phyloP scores from a whole-genome alignment of 2,888 invertebrate genomes.

The Helleia helle region DNA sequence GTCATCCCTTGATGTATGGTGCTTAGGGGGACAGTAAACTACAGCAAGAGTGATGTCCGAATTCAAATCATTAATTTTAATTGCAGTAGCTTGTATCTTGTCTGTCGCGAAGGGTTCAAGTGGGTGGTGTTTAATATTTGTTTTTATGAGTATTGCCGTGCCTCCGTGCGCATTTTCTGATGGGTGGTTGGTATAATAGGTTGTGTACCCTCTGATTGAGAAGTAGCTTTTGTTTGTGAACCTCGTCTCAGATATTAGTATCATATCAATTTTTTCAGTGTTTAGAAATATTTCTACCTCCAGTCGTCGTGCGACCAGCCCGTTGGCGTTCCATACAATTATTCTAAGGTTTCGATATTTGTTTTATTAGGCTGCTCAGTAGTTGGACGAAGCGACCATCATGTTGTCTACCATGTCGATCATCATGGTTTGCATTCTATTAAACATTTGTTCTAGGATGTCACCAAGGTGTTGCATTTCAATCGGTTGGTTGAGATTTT shows the following conservation, averaged over 20 bases:
- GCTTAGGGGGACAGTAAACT: neutral
- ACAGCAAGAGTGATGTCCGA: neutral
- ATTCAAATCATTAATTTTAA: neutral
- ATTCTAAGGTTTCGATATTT: neutral
- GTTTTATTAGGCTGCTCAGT: neutral
- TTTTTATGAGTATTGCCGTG: neutral
- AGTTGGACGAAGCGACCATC: neutral
- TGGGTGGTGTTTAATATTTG: neutral
- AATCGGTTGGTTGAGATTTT: too few species aligned
- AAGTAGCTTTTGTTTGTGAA: neutral
- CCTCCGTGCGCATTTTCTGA: neutral
- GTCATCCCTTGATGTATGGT: neutral
- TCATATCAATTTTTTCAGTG: slow-evolving; percentile 9
- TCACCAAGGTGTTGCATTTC: too few species aligned
- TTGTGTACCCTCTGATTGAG: neutral
- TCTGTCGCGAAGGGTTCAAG: neutral
- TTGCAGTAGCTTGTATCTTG: neutral
- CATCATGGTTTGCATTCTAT: neutral
- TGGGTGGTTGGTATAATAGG: neutral
- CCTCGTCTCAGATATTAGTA: slow-evolving; percentile 8
- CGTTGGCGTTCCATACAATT: slow-evolving; percentile 12
- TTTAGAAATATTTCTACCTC: slow-evolving; percentile 9
- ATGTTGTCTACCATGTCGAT: neutral
- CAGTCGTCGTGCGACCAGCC: slow-evolving; percentile 2
- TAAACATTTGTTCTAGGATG: neutral